Conservation (phyloP, 2,888 invertebrate genomes). For the Euplagia quadripunctaria region DNA sequence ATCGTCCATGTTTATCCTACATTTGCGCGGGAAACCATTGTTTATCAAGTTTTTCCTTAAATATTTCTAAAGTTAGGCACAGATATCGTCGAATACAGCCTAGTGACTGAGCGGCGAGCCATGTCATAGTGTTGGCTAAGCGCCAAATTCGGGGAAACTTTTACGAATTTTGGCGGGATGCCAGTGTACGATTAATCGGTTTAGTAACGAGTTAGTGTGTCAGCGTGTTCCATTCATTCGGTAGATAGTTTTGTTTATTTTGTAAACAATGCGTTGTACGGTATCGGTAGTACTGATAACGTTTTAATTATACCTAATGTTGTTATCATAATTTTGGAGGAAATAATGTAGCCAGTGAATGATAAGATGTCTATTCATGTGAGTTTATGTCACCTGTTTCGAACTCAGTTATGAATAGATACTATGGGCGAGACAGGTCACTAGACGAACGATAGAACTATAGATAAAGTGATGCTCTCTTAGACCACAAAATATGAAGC, state of each 20-base stretch:
- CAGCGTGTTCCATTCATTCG: constrained; percentile 62
- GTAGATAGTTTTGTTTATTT: constrained; percentile 74
- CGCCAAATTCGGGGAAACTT: constrained; percentile 62
- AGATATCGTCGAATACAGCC: constrained; percentile 61
- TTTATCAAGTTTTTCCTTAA: constrained; percentile 57
- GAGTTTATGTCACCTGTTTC: too few species aligned
- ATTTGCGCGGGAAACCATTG: constrained; percentile 75
- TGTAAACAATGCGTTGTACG: constrained; percentile 77
- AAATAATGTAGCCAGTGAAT: constrained; percentile 6
- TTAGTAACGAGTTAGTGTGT: constrained; percentile 49
- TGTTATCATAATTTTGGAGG: constrained; percentile 26
- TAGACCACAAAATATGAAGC: not conserved
- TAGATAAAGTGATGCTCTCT: not conserved
- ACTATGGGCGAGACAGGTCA: not conserved
- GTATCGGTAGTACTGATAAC: constrained; percentile 60
- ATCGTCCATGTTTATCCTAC: constrained; percentile 79
- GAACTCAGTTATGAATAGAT: not conserved
- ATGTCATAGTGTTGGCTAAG: constrained; percentile 71
- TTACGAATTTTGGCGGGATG: constrained; percentile 64
- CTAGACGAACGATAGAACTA: not conserved
- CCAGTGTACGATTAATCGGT: constrained; percentile 59
- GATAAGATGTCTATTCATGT: not conserved
- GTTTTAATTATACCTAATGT: constrained; percentile 35
- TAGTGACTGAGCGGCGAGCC: constrained; percentile 66
- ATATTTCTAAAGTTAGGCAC: constrained; percentile 56